These are phyloP conservation scores for Stictonetta naevosa DNA, from an alignment of 2,113 vertebrate species.

Conservation along the genomic window DNA sequence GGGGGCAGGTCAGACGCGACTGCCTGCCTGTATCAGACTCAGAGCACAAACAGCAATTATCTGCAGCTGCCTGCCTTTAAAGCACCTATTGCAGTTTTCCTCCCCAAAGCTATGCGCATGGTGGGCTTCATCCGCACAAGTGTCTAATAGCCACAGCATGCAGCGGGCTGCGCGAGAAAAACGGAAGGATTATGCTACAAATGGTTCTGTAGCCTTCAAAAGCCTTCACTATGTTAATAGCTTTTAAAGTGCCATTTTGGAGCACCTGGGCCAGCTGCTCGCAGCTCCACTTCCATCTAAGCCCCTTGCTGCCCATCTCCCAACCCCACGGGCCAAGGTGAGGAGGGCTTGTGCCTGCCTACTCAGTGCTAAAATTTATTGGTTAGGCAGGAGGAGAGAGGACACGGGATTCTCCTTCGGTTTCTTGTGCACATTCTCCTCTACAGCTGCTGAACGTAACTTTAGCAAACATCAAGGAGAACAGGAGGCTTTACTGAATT, in stretches of 20 bases:
- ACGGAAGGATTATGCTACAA: constrained; percentile 48
- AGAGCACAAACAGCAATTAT: background rate
- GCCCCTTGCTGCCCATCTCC: constrained; percentile 2
- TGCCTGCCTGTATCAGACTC: background rate
- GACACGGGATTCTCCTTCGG: constrained; percentile 64
- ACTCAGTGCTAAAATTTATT: constrained; percentile 69
- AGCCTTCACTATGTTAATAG: constrained; percentile 57
- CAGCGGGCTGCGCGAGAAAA: background rate
- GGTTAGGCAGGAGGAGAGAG: constrained; percentile 53
- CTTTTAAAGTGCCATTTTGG: constrained; percentile 47
- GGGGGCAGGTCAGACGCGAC: background rate
- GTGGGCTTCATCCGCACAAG: background rate
- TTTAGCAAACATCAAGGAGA: constrained; percentile 89
- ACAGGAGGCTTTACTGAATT: constrained; percentile 83
- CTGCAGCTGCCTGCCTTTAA: background rate
- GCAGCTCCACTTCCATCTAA: background rate
- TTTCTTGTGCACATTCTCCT: constrained; percentile 74
- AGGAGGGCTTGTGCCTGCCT: constrained; percentile 50
- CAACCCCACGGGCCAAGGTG: constrained; percentile 12
- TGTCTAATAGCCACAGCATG: background rate
- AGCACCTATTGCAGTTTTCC: background rate
- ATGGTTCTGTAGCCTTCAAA: constrained; percentile 28
- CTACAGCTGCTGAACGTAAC: constrained; percentile 87
- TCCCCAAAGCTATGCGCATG: background rate
- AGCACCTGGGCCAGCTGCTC: constrained; percentile 61